A percentile compares a stretch with the other conserved stretches of the same genome.
Evolutionary conservation across 2,113 vertebrate species (phyloP).

Genomic region (Tamias sibiricus): DNA sequence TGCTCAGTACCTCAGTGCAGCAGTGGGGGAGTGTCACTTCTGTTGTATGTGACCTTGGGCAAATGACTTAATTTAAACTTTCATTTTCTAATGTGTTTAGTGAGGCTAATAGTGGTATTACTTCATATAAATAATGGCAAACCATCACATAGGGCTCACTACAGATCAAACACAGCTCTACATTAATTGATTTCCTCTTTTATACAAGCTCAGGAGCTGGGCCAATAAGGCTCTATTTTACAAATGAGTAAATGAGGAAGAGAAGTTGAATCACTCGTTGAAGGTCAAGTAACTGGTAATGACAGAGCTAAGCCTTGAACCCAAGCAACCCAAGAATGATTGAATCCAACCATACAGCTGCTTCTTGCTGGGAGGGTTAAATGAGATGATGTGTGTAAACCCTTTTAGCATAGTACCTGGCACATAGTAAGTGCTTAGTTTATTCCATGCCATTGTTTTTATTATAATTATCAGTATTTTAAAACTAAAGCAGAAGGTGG

Average conservation of each 20-base stretch:
- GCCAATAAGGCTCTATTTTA: background rate
- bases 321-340: background rate
- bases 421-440: background rate
- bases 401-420: background rate
- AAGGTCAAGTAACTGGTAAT: background rate
- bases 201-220: background rate
- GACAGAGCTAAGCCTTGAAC: background rate
- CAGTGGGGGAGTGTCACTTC: background rate
- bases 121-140: background rate
- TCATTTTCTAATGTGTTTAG: background rate
- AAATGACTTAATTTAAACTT: constrained; percentile 18
- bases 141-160: background rate
- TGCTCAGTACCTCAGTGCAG: background rate
- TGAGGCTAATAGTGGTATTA: background rate
- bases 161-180: background rate
- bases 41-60: background rate
- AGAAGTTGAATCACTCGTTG: background rate
- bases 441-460: constrained; percentile 38
- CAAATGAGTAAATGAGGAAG: background rate
- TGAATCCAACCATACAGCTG: background rate
- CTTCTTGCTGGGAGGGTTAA: background rate
- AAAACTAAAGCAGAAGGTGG: constrained; percentile 46
- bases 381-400: background rate
- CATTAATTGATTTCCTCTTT: background rate
- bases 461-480: constrained; percentile 33